phyloP scores from a whole-genome alignment of 2,797 vertebrate genomes.

The Discoglossus pictus region DNA sequence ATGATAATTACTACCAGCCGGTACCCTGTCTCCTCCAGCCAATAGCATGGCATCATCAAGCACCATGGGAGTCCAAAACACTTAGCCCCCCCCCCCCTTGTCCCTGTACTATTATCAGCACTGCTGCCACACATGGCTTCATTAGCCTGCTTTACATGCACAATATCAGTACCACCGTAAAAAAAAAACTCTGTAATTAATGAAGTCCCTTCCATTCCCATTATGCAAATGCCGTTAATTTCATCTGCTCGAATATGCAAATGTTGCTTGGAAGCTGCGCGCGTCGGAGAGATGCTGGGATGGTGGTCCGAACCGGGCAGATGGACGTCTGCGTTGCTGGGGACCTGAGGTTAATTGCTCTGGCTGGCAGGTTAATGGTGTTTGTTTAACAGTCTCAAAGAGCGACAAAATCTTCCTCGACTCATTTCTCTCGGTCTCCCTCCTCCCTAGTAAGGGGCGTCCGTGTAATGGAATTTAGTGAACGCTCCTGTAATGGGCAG shows the following conservation, averaged over 20 bases:
- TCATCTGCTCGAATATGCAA: constrained; percentile 71
- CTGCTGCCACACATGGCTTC: constrained; percentile 23
- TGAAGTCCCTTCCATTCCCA: constrained; percentile 71
- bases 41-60: neutral
- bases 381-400: constrained; percentile 45
- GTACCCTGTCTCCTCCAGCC: constrained; percentile 12
- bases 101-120: constrained; percentile 29
- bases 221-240: constrained; percentile 73
- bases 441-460: neutral
- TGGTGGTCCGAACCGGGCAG: constrained; percentile 53
- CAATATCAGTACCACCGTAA: constrained; percentile 47
- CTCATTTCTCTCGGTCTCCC: constrained; percentile 18
- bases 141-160: constrained; percentile 61
- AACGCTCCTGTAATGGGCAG: too few relatives aligned
- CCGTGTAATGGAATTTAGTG: neutral
- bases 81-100: neutral
- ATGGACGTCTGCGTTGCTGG: constrained; percentile 39
- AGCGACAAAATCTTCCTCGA: constrained; percentile 36
- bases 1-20: constrained; percentile 28
- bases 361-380: constrained; percentile 50
- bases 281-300: constrained; percentile 57
- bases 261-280: constrained; percentile 64
- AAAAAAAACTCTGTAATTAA: constrained; percentile 66
- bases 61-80: constrained; percentile 23
- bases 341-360: constrained; percentile 49